These are phyloP conservation scores for Prosopocoilus inquinatus DNA, from an alignment of 2,888 invertebrate species.

Conservation along the genomic window DNA sequence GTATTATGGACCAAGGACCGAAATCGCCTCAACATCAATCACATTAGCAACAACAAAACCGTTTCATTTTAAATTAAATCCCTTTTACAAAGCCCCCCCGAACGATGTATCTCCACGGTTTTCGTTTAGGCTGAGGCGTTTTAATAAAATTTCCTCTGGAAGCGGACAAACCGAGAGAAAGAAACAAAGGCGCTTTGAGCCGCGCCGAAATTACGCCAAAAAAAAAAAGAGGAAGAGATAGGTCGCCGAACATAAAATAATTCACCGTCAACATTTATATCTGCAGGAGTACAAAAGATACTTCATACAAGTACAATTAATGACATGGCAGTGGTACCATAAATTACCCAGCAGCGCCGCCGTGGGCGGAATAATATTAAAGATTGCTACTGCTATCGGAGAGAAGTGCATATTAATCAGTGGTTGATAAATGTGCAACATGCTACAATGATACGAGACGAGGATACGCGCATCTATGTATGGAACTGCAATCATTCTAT, in stretches of 20 bases:
- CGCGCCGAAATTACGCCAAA: too few relatives aligned
- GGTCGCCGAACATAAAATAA: background rate
- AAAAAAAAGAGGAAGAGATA: too few relatives aligned
- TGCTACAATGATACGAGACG: conserved; percentile 13
- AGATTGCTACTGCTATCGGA: conserved; percentile 30
- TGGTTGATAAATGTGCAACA: conserved; percentile 26
- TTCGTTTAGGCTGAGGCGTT: too few relatives aligned
- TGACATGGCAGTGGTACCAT: conserved; percentile 25
- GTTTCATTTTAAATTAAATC: too few relatives aligned
- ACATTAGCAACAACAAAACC: too few relatives aligned
- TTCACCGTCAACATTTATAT: conserved; percentile 16
- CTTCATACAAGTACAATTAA: conserved; percentile 26
- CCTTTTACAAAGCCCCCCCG: too few relatives aligned
- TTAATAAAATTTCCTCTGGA: too few relatives aligned
- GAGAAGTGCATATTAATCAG: conserved; percentile 32
- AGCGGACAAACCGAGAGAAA: too few relatives aligned
- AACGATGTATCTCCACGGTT: too few relatives aligned
- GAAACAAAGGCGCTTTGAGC: too few relatives aligned
- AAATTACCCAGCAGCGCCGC: conserved; percentile 27
- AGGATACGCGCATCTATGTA: conserved; percentile 10
- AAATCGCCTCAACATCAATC: too few relatives aligned
- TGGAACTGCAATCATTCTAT: conserved; percentile 2
- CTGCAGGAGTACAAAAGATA: conserved; percentile 19
- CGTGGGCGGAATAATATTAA: conserved; percentile 31
- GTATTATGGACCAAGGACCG: too few relatives aligned